Percentiles rank a stretch among this genome's conserved stretches.
These are phyloP conservation scores for Sminthurides aquaticus DNA, from an alignment of 2,888 invertebrate species.

Conservation along the genomic window DNA sequence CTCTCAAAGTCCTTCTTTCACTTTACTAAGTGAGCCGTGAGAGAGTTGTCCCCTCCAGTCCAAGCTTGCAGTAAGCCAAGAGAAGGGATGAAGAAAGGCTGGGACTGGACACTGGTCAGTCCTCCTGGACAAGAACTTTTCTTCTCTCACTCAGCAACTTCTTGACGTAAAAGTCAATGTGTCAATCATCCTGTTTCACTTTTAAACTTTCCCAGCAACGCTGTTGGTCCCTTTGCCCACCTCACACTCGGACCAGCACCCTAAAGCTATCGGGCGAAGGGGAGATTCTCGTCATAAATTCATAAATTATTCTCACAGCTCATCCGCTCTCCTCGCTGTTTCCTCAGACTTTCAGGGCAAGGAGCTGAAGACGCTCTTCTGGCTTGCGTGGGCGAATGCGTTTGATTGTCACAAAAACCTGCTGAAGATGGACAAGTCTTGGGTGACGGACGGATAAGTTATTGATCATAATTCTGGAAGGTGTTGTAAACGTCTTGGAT, in stretches of 20 bases:
- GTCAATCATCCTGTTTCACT: not conserved
- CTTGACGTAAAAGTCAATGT: not conserved
- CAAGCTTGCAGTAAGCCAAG: no score
- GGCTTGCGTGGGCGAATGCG: no score
- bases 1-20: not conserved
- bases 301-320: constrained; percentile 19
- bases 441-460: not conserved
- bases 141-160: no score
- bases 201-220: not conserved
- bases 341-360: not conserved
- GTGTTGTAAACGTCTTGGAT: not conserved
- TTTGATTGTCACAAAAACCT: no score
- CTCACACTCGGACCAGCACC: constrained; percentile 1
- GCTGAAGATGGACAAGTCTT: no score
- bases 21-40: not conserved
- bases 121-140: no score
- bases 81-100: not conserved
- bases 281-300: constrained; percentile 11
- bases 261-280: not conserved
- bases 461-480: not conserved
- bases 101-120: no score
- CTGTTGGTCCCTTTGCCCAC: constrained; percentile 11
- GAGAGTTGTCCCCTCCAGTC: no score
- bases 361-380: no score
- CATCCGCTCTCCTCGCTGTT: not conserved